Base-by-base conservation (phyloP, 2,797 vertebrate species). In the Aselliscus stoliczkanus region DNA sequence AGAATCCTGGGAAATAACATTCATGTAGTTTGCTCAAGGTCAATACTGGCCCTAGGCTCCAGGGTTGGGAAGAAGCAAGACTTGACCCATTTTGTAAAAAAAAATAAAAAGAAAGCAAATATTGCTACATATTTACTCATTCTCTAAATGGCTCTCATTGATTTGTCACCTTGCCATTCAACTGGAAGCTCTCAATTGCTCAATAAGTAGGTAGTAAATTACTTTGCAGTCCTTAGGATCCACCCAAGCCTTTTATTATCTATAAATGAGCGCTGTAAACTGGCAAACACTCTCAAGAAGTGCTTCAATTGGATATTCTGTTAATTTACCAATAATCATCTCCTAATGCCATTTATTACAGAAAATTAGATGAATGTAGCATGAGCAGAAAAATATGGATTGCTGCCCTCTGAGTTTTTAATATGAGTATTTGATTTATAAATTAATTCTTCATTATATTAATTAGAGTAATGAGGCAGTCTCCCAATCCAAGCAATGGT, bases 351-450 rank as follows among this genome's bases (percentile, higher is more conserved):
- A 52, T 80, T 85, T 91, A 64, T 47, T 69, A 88, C 27, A 97
- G 29, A 96, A 98, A 97, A 96, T 97, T 96, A 97, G 96, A 96
- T 94, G 82, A 97, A 97, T 97, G 97, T 97, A 97, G 92, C 75
- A 94, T 70, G 77, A 96, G 90, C 87, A 97, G 96, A 95, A 97
- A 97, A 98, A 98, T 92, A 97, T 92, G 91, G 87, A 96, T 97
- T 95, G 97, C 96, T 42, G 17, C 84, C 94, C 62, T 97, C 95
- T 97, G 92, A 69, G 96, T 86, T 96, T 97, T 93, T 96, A 98
- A 95, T 90, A 65, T 39, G 50, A 93, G 56, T 65, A 80, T 96
- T 95, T 97, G 95, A 97, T 98, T 98, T 97, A 97, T 90, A 95
- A 96, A 65, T 93, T 79, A 96, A 96, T 95, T 79, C 42, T 92